Evolutionary conservation across 2,113 vertebrate genomes (phyloP).

Genomic region (Amazona vittata): DNA sequence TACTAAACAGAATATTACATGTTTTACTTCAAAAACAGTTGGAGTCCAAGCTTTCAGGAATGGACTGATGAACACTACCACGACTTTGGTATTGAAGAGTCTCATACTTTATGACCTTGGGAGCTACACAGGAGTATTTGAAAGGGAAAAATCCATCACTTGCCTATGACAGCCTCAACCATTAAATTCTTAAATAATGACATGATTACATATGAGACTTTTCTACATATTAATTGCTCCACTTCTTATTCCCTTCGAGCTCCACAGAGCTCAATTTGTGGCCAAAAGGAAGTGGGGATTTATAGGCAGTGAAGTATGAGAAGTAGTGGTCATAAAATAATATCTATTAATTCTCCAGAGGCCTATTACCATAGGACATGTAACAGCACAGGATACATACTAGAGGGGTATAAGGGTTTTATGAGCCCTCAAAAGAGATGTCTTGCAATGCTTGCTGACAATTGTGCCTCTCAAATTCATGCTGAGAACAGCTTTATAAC

Average conservation of each 20-base stretch:
- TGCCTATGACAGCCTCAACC: neutral
- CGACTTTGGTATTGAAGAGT: neutral
- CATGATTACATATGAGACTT: neutral
- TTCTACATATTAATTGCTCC: neutral
- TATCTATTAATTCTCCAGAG: neutral
- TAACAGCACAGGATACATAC: neutral
- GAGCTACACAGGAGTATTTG: neutral
- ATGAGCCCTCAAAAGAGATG: neutral
- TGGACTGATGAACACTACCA: neutral
- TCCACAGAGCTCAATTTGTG: neutral
- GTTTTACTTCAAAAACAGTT: neutral
- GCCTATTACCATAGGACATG: neutral
- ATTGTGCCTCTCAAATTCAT: neutral
- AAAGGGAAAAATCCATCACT: neutral
- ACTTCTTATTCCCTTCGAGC: neutral
- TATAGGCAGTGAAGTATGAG: neutral
- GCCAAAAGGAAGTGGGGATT: neutral
- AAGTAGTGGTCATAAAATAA: neutral
- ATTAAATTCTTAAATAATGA: neutral
- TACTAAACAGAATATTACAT: neutral
- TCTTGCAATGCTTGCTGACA: neutral
- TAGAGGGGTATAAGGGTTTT: neutral
- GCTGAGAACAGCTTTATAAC: neutral
- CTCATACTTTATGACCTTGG: neutral
- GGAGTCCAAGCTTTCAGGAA: neutral